A percentile compares a stretch with the other conserved stretches of the same genome.
Evolutionary conservation across 2,113 vertebrate genomes (phyloP).

Genomic region (Forbesichthys papilliferus): DNA sequence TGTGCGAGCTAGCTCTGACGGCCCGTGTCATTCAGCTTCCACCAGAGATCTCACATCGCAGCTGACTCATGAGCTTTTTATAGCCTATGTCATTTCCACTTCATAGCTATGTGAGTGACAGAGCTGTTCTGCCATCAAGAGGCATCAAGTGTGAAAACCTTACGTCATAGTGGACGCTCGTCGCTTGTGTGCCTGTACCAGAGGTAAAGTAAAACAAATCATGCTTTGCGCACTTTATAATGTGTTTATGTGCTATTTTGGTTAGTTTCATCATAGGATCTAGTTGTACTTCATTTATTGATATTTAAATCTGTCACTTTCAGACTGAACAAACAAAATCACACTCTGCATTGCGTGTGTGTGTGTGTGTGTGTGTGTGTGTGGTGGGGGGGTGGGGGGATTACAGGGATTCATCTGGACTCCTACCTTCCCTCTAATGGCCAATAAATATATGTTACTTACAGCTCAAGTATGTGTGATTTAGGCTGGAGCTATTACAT

Average conservation of each 20-base stretch:
- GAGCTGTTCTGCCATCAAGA: conserved; percentile 26
- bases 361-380: too few relatives aligned
- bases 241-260: neutral
- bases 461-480: too few relatives aligned
- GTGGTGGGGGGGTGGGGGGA: too few relatives aligned
- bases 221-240: neutral
- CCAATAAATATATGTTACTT: too few relatives aligned
- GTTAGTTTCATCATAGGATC: too few relatives aligned
- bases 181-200: conserved; percentile 35
- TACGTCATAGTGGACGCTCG: neutral
- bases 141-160: conserved; percentile 36
- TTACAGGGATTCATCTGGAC: too few relatives aligned
- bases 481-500: too few relatives aligned
- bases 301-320: too few relatives aligned
- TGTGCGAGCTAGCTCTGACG: conserved; percentile 55
- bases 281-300: too few relatives aligned
- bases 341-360: too few relatives aligned
- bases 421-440: too few relatives aligned
- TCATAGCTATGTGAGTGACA: conserved; percentile 3
- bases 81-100: conserved; percentile 58
- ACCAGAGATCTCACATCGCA: conserved; percentile 59
- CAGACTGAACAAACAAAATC: too few relatives aligned
- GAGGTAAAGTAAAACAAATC: conserved; percentile 1
- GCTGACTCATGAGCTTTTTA: conserved; percentile 69
- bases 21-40: conserved; percentile 67